phyloP scores from a whole-genome alignment of 2,113 vertebrate species.

The Syngnathus floridae region DNA sequence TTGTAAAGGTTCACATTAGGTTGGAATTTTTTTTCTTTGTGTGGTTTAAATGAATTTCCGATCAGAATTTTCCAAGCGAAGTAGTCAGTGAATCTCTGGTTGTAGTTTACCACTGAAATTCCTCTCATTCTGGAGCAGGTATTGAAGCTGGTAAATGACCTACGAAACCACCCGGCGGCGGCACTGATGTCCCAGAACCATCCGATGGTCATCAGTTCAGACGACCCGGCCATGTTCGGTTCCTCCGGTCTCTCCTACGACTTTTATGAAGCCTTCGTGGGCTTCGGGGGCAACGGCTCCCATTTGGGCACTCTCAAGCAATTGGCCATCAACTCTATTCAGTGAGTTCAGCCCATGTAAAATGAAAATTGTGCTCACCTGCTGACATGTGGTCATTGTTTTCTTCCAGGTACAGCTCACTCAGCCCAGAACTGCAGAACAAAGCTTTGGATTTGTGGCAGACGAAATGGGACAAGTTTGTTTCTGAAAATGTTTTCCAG shows the following conservation, averaged over 20 bases:
- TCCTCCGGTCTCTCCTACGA: constrained; percentile 81
- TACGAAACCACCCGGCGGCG: constrained; percentile 81
- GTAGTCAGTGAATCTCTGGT: not conserved
- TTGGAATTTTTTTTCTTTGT: too few species aligned
- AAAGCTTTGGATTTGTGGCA: constrained; percentile 69
- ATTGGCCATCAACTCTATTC: constrained; percentile 81
- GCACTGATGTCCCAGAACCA: constrained; percentile 77
- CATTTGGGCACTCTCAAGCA: constrained; percentile 81
- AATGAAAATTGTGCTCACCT: accelerated
- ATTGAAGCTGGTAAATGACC: constrained; percentile 76
- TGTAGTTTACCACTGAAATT: not conserved
- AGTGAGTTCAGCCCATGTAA: constrained; percentile 59
- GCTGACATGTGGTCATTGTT: not conserved
- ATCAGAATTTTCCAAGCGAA: not conserved
- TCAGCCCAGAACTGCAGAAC: constrained; percentile 62
- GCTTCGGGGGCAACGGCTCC: constrained; percentile 75
- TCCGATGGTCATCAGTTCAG: constrained; percentile 83
- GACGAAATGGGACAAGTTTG: constrained; percentile 78
- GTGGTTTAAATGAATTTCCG: too few species aligned
- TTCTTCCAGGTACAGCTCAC: constrained; percentile 77
- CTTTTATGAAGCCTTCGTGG: constrained; percentile 87
- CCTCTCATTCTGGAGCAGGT: constrained; percentile 63
- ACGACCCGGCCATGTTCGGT: constrained; percentile 81
- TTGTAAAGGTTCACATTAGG: too few species aligned
- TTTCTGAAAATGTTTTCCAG: constrained; percentile 57